These are phyloP conservation scores for Rhinolophus ferrumequinum DNA, from an alignment of 2,113 vertebrate genomes.

Conservation along the genomic window DNA sequence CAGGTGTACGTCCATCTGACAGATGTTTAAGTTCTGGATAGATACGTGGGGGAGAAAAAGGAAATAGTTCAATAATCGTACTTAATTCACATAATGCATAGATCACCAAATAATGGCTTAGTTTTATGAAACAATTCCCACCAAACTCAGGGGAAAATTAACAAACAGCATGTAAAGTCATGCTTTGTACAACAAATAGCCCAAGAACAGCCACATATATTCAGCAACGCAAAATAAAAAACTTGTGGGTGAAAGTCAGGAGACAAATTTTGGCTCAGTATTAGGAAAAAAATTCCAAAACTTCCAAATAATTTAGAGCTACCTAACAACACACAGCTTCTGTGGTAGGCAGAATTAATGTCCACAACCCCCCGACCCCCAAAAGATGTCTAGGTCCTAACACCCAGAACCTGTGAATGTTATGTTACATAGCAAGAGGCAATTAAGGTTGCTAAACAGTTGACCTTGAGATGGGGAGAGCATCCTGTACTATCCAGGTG, in stretches of 20 bases:
- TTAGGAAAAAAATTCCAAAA: neutral
- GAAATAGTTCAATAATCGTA: neutral
- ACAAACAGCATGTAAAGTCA: neutral
- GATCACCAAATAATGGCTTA: neutral
- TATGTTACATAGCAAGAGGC: neutral
- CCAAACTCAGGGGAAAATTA: neutral
- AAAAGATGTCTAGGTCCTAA: neutral
- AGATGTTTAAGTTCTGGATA: slow-evolving; percentile 15
- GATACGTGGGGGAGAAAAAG: neutral
- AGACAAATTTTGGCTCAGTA: neutral
- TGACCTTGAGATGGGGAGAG: neutral
- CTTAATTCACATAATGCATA: neutral
- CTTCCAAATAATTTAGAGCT: slow-evolving; percentile 4
- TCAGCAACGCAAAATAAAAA: slow-evolving; percentile 14
- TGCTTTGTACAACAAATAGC: neutral
- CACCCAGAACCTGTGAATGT: neutral
- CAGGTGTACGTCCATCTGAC: neutral
- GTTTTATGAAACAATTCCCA: slow-evolving; percentile 34
- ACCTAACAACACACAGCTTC: neutral
- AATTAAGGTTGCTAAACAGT: neutral
- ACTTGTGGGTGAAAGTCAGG: neutral
- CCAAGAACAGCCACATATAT: neutral
- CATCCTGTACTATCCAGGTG: neutral
- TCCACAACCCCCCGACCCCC: accelerated
- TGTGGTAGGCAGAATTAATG: neutral